These are phyloP conservation scores for Adineta ricciae DNA, from an alignment of 2,888 invertebrate species.

Conservation along the genomic window DNA sequence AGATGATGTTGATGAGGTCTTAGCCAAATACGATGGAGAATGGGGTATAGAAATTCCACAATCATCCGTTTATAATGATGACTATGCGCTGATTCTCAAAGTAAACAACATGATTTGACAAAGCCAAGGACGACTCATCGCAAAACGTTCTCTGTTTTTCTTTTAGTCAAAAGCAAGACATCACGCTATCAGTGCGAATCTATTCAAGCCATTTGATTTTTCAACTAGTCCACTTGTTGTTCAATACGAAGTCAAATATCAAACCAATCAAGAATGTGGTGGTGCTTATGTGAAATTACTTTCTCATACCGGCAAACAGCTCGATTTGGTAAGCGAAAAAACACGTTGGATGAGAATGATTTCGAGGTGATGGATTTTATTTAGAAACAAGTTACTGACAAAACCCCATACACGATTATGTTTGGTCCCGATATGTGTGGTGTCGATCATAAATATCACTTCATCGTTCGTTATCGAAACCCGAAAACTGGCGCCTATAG, in stretches of 20 bases:
- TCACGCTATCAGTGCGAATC: slow-evolving; percentile 73
- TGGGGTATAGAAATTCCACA: slow-evolving; percentile 67
- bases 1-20: slow-evolving; percentile 69
- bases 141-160: too few relatives aligned
- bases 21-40: slow-evolving; percentile 80
- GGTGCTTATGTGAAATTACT: slow-evolving; percentile 91
- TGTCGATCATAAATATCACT: slow-evolving; percentile 74
- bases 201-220: slow-evolving; percentile 72
- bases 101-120: too few relatives aligned
- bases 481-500: slow-evolving; percentile 76
- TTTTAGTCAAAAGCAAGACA: slow-evolving; percentile 76
- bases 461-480: slow-evolving; percentile 87
- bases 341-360: too few relatives aligned
- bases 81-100: slow-evolving; percentile 75
- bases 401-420: slow-evolving; percentile 96
- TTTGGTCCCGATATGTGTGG: slow-evolving; percentile 99
- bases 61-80: slow-evolving; percentile 68
- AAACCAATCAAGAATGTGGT: slow-evolving; percentile 95
- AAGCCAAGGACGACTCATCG: too few relatives aligned
- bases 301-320: slow-evolving; percentile 55
- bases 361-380: too few relatives aligned
- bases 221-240: slow-evolving; percentile 69
- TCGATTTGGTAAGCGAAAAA: slow-evolving; percentile 19
- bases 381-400: slow-evolving; percentile 72
- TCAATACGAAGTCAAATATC: slow-evolving; percentile 64